Percentiles rank a stretch among this genome's conserved stretches.
phyloP scores from a whole-genome alignment of 2,797 vertebrate genomes.

The Manis javanica region DNA sequence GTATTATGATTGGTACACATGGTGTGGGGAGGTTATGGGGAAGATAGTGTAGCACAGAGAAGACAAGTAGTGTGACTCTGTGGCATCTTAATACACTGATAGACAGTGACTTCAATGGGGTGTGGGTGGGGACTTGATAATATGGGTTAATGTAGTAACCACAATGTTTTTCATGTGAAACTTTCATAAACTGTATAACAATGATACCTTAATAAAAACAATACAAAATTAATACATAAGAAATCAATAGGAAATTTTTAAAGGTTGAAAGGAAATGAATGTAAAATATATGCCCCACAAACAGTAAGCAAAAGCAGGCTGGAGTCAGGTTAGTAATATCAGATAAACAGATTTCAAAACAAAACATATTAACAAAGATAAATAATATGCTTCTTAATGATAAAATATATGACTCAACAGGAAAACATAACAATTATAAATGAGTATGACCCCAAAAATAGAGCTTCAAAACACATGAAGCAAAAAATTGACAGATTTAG shows the following conservation, averaged over 20 bases:
- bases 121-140: too few relatives aligned
- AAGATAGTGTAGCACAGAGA: too few relatives aligned
- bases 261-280: slow-evolving; percentile 1
- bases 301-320: background rate
- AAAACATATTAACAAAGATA: slow-evolving; percentile 6
- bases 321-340: background rate
- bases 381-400: background rate
- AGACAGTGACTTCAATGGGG: too few relatives aligned
- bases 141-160: too few relatives aligned
- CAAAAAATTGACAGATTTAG: background rate
- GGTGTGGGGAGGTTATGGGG: too few relatives aligned
- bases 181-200: too few relatives aligned
- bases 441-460: background rate
- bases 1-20: too few relatives aligned
- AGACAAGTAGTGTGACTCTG: too few relatives aligned
- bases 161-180: too few relatives aligned
- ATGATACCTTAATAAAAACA: too few relatives aligned
- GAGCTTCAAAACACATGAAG: slow-evolving; percentile 1
- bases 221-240: background rate
- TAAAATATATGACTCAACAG: background rate
- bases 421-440: background rate
- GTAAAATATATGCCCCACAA: background rate
- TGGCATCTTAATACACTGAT: too few relatives aligned
- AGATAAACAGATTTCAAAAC: background rate
- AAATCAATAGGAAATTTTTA: background rate